Conservation (phyloP, 2,797 vertebrate species). For the Cirrhinus mrigala region DNA sequence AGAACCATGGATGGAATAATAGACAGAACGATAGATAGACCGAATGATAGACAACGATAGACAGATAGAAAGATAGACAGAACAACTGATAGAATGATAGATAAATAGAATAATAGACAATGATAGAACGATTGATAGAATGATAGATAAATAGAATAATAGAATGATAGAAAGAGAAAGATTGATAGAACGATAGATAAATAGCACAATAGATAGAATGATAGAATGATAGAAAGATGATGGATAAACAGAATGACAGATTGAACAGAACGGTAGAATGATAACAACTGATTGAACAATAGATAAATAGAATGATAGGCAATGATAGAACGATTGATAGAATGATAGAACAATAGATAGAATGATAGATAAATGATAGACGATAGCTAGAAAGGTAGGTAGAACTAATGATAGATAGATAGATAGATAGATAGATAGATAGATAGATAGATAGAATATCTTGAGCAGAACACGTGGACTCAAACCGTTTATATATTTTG, state of each 20-base stretch:
- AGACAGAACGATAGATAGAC: too few relatives aligned
- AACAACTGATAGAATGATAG: neutral
- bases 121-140: too few relatives aligned
- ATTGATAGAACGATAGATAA: neutral
- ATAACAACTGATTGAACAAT: too few relatives aligned
- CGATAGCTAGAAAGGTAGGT: neutral
- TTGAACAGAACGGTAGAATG: too few relatives aligned
- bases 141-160: neutral
- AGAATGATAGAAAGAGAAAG: neutral
- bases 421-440: neutral
- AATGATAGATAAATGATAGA: neutral
- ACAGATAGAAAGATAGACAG: too few relatives aligned
- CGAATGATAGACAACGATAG: too few relatives aligned
- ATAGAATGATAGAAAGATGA: neutral
- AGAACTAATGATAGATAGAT: neutral
- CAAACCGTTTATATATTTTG: neutral
- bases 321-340: too few relatives aligned
- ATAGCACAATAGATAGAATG: neutral
- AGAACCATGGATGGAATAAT: too few relatives aligned
- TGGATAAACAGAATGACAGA: neutral
- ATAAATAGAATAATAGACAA: neutral
- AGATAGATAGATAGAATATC: neutral
- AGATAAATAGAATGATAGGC: too few relatives aligned
- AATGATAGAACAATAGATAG: too few relatives aligned
- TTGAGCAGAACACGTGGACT: neutral